A percentile compares a stretch with the other conserved stretches of the same genome.
phyloP scores from a whole-genome alignment of 2,113 vertebrate genomes.

The Guaruba guarouba region DNA sequence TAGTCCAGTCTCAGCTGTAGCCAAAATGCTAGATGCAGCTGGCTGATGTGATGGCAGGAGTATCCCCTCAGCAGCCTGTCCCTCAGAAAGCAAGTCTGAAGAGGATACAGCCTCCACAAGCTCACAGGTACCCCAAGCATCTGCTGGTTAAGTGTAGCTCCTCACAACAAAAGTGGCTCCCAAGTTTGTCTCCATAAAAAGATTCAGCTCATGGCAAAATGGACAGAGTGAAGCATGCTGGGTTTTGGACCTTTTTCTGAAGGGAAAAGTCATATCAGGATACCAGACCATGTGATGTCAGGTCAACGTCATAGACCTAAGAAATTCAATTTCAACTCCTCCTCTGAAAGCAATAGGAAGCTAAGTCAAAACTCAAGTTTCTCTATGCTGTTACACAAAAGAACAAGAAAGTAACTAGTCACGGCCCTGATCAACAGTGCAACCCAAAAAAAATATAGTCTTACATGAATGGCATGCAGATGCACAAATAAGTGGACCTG shows the following conservation, averaged over 20 bases:
- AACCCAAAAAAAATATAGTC: not conserved
- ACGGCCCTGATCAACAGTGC: not conserved
- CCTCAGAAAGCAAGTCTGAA: not conserved
- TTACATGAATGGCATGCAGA: fast-evolving
- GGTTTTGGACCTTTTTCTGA: not conserved
- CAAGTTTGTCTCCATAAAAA: not conserved
- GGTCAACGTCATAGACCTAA: not conserved
- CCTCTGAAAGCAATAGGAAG: not conserved
- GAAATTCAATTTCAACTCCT: not conserved
- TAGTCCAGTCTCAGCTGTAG: not conserved
- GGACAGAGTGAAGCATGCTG: not conserved
- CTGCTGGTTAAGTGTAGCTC: not conserved
- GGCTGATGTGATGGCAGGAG: not conserved
- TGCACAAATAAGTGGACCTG: not conserved
- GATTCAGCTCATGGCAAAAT: not conserved
- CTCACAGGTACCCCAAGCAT: not conserved
- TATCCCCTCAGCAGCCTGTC: not conserved
- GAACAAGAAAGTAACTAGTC: not conserved
- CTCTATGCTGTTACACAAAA: not conserved
- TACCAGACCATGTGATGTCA: not conserved
- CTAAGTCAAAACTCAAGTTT: not conserved
- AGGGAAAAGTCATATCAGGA: not conserved
- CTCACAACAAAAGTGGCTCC: not conserved
- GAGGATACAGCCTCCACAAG: not conserved
- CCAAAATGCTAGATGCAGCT: not conserved